phyloP scores from a whole-genome alignment of 2,888 invertebrate species.

The Trachelus tabidus region DNA sequence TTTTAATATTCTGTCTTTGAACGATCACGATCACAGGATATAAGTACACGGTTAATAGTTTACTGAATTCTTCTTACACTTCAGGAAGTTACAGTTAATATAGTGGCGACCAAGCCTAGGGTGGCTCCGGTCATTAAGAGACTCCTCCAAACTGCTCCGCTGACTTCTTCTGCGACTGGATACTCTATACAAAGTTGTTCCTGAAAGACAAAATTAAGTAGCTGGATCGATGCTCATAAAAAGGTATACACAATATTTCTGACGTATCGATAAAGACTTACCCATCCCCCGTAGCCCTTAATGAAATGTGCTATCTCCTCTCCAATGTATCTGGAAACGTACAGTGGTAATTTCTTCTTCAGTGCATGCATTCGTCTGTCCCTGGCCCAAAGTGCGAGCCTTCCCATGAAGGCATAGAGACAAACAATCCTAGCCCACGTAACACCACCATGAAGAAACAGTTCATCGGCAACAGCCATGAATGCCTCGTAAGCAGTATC shows the following conservation, averaged over 20 bases:
- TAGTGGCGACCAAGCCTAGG: constrained; percentile 60
- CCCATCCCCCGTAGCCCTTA: constrained; percentile 67
- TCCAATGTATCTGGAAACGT: constrained; percentile 64
- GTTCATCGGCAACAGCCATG: constrained; percentile 65
- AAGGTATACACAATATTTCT: neutral
- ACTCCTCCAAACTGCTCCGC: constrained; percentile 62
- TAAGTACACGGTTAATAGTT: constrained; percentile 52
- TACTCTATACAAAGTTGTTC: constrained; percentile 63
- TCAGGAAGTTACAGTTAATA: constrained; percentile 62
- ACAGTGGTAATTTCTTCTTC: constrained; percentile 59
- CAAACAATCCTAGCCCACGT: constrained; percentile 66
- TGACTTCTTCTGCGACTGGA: constrained; percentile 62
- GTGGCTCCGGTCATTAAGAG: constrained; percentile 63
- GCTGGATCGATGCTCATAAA: neutral
- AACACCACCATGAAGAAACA: constrained; percentile 63
- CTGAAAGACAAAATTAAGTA: constrained; percentile 35
- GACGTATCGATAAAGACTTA: constrained; percentile 39
- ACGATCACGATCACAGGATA: constrained; percentile 49
- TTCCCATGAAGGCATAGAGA: constrained; percentile 65
- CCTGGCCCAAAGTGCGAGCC: constrained; percentile 62
- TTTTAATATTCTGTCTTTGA: too few species aligned
- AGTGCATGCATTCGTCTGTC: constrained; percentile 60
- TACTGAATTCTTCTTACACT: constrained; percentile 18
- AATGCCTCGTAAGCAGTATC: constrained; percentile 64
- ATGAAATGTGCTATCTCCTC: constrained; percentile 65